These are phyloP conservation scores for Heliconius nattereri DNA, from an alignment of 1,140 invertebrate genomes.

Conservation along the genomic window DNA sequence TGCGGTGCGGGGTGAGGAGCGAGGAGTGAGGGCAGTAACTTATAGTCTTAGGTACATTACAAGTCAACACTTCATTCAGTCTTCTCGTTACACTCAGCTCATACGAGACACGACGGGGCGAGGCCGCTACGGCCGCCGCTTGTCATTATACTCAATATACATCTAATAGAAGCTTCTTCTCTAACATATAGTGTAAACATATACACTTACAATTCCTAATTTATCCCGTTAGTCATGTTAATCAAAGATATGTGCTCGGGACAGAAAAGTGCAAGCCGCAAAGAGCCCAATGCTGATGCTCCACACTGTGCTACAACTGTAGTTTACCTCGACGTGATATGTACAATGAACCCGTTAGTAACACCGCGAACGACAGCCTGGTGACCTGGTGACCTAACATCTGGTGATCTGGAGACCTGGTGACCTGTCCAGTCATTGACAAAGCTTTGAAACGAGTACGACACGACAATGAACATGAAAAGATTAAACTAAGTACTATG, in stretches of 20 bases:
- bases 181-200: not conserved
- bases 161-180: slow-evolving; percentile 1
- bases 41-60: slow-evolving; percentile 32
- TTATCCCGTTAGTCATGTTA: not conserved
- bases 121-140: not conserved
- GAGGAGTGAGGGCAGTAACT: not conserved
- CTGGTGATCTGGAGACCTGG: no score
- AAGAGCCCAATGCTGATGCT: no score
- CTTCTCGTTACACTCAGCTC: slow-evolving; percentile 74
- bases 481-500: not conserved
- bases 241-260: not conserved
- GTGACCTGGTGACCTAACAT: no score
- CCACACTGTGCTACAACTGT: not conserved
- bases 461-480: not conserved
- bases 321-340: not conserved
- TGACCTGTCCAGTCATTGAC: not conserved
- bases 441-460: not conserved
- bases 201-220: not conserved
- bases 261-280: not conserved
- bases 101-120: slow-evolving; percentile 32
- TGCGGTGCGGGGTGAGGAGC: not conserved
- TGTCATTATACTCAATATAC: not conserved
- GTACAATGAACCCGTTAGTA: not conserved
- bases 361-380: no score
- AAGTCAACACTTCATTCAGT: slow-evolving; percentile 70